These are phyloP conservation scores for Periplaneta americana DNA, from an alignment of 1,140 invertebrate species.

Conservation along the genomic window DNA sequence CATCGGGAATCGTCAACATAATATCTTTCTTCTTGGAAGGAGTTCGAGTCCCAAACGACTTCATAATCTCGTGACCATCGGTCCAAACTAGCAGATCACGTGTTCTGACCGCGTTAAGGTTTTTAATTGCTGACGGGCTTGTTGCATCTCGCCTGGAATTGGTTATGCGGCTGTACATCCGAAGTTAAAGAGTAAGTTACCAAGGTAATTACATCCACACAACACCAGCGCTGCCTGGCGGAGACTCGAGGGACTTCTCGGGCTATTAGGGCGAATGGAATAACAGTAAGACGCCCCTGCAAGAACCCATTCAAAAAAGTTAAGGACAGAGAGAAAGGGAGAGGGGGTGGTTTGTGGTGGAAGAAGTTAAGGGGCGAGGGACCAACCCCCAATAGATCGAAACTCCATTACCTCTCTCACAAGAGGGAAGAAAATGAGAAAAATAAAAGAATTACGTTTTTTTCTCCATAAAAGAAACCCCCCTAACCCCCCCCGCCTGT, in stretches of 20 bases:
- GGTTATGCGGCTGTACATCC: no score
- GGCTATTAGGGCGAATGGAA: background rate
- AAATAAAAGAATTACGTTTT: background rate
- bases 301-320: background rate
- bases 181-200: no score
- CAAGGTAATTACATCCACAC: background rate
- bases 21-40: no score
- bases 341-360: background rate
- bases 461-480: background rate
- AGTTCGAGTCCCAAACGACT: no score
- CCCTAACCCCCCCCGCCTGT: background rate
- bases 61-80: no score
- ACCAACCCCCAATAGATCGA: background rate
- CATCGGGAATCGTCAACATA: no score
- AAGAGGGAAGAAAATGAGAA: background rate
- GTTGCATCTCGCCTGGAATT: no score
- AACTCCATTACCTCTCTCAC: background rate
- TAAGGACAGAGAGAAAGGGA: no score
- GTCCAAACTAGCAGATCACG: no score
- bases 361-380: background rate
- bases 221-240: background rate
- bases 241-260: background rate
- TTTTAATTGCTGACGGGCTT: no score
- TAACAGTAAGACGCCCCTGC: background rate
- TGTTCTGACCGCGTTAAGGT: no score